Percentiles rank a stretch among this genome's conserved stretches.
Evolutionary conservation across 2,888 invertebrate genomes (phyloP).

Genomic region (Pandemis corylana): DNA sequence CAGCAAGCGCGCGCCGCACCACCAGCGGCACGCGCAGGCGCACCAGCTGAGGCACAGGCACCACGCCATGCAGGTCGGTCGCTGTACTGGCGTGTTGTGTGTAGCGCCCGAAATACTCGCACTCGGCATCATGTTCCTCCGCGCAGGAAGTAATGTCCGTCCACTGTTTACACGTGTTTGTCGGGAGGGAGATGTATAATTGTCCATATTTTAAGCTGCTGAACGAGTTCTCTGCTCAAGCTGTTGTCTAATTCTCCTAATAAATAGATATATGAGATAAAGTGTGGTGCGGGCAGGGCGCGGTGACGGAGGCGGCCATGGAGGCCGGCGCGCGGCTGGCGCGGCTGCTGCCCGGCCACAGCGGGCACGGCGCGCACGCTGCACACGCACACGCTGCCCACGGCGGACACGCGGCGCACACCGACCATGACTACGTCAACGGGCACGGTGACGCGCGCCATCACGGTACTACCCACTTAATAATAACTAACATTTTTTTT

Average conservation of each 20-base stretch:
- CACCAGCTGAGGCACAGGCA: slow-evolving; percentile 37
- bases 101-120: too few species aligned
- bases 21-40: slow-evolving; percentile 33
- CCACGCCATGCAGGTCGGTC: background rate
- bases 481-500: background rate
- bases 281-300: slow-evolving; percentile 3
- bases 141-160: too few species aligned
- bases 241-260: too few species aligned
- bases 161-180: too few species aligned
- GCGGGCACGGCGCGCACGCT: background rate
- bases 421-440: slow-evolving; percentile 74
- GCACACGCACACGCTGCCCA: background rate
- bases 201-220: too few species aligned
- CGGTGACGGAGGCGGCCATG: slow-evolving; percentile 40
- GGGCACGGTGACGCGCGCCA: slow-evolving; percentile 54
- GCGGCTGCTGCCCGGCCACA: background rate
- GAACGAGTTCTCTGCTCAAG: too few species aligned
- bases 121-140: too few species aligned
- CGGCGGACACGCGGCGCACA: slow-evolving; percentile 47
- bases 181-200: too few species aligned
- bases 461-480: slow-evolving; percentile 38
- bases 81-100: too few species aligned
- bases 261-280: too few species aligned
- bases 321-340: slow-evolving; percentile 35
- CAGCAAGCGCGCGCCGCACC: slow-evolving; percentile 62